phyloP scores from a whole-genome alignment of 1,140 invertebrate genomes.

The Rhyacophila brunnea region DNA sequence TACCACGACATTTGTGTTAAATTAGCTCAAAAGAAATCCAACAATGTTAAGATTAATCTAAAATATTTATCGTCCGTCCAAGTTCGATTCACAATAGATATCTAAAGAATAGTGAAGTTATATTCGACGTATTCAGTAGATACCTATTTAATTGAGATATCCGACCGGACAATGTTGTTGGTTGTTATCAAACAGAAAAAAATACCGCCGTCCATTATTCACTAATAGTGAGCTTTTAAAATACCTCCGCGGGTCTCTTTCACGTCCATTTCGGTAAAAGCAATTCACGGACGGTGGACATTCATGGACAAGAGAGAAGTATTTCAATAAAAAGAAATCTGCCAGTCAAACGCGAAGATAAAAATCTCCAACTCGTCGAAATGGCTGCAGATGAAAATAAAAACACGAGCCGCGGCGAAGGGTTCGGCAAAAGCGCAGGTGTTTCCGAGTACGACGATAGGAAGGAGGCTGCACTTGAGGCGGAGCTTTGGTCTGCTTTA shows the following conservation, averaged over 20 bases:
- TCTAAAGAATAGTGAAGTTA: too few species aligned
- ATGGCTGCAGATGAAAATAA: too few species aligned
- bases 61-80: too few species aligned
- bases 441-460: background rate
- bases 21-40: too few species aligned
- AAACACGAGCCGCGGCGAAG: background rate
- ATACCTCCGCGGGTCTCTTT: background rate
- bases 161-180: background rate
- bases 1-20: too few species aligned
- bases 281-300: background rate
- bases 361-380: background rate
- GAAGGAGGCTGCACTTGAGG: background rate
- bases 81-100: too few species aligned
- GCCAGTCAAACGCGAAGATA: background rate
- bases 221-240: slow-evolving; percentile 1
- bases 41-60: too few species aligned
- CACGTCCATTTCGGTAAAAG: background rate
- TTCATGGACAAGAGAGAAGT: background rate
- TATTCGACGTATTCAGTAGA: too few species aligned
- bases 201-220: background rate
- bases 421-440: background rate
- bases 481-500: too few species aligned
- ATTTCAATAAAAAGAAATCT: slow-evolving; percentile 4
- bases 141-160: background rate
- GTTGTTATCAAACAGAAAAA: slow-evolving; percentile 2